Evolutionary conservation across 2,113 vertebrate species (phyloP).

Genomic region (Cygnus atratus): DNA sequence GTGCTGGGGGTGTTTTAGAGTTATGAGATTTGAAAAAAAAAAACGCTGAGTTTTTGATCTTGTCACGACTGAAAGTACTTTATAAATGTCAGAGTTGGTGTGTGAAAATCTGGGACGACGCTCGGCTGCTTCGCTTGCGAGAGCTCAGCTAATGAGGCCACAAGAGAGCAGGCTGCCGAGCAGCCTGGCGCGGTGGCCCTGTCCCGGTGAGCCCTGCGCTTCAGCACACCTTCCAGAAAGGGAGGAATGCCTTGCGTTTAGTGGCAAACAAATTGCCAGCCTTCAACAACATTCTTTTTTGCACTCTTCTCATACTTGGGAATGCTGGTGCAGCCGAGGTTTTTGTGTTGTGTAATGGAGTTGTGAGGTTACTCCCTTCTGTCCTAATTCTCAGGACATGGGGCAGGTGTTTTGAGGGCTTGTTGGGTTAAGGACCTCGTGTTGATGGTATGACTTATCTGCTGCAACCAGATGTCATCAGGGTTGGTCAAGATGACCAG

Average conservation of each 20-base stretch:
- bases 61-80: conserved; percentile 62
- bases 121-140: conserved; percentile 12
- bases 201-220: not conserved
- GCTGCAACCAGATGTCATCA: not conserved
- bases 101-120: conserved; percentile 61
- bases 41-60: conserved; percentile 77
- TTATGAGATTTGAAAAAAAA: conserved; percentile 73
- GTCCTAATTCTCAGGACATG: accelerated
- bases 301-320: not conserved
- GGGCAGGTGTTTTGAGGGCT: not conserved
- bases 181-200: not conserved
- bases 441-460: not conserved
- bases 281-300: not conserved
- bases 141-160: conserved; percentile 77
- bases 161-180: conserved; percentile 60
- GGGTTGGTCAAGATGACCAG: too few relatives aligned
- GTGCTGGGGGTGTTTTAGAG: conserved; percentile 50
- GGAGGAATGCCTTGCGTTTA: not conserved
- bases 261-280: not conserved
- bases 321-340: accelerated
- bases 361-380: not conserved
- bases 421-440: not conserved
- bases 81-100: conserved; percentile 73
- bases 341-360: not conserved
- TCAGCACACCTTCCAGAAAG: not conserved